phyloP scores from a whole-genome alignment of 2,888 invertebrate species.

The Nasonovia ribisnigri region DNA sequence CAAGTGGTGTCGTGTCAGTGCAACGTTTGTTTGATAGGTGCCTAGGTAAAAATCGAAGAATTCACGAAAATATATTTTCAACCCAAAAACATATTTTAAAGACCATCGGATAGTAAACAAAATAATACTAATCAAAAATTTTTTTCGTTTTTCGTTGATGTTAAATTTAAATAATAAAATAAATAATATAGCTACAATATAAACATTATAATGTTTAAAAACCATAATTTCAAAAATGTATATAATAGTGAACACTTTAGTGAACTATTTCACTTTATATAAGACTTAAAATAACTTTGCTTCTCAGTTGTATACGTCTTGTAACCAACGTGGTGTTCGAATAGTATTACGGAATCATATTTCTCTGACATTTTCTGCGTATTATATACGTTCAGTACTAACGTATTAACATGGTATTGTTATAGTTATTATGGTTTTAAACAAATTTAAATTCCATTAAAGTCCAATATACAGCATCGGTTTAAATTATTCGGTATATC shows the following conservation, averaged over 20 bases:
- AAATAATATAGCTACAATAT: background rate
- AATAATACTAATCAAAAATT: too few species aligned
- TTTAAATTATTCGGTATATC: background rate
- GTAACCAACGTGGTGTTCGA: background rate
- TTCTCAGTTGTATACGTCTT: background rate
- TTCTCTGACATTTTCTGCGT: too few species aligned
- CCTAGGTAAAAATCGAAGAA: background rate
- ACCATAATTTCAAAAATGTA: background rate
- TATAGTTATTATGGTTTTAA: background rate
- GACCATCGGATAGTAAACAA: too few species aligned
- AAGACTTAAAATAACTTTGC: background rate
- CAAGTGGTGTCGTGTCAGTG: background rate
- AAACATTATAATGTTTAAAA: background rate
- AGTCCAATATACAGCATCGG: background rate
- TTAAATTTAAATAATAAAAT: too few species aligned
- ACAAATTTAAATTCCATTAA: slow-evolving; percentile 1
- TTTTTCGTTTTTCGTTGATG: too few species aligned
- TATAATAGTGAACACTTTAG: background rate
- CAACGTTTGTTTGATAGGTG: background rate
- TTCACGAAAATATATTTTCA: background rate
- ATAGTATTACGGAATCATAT: background rate
- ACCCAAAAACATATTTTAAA: too few species aligned
- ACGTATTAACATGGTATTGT: background rate
- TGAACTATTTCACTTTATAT: background rate
- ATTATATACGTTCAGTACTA: background rate